These are phyloP conservation scores for Mobula birostris DNA, from an alignment of 2,113 vertebrate species.

Conservation along the genomic window DNA sequence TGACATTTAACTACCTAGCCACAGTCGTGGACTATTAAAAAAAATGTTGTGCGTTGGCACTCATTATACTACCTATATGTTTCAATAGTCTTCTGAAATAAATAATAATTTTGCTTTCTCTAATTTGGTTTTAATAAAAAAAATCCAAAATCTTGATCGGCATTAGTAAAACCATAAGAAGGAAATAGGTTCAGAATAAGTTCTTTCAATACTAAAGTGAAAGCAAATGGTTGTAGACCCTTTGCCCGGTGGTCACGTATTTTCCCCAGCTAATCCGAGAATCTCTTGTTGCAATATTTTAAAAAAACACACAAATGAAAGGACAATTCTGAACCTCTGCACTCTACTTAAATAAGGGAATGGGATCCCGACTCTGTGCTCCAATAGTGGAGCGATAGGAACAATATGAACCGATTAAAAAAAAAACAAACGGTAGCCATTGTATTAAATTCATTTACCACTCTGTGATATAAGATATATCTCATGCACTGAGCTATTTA, in stretches of 20 bases:
- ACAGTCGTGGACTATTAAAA: slow-evolving; percentile 11
- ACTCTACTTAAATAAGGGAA: not conserved
- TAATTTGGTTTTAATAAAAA: not conserved
- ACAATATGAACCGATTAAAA: not conserved
- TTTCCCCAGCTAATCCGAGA: not conserved
- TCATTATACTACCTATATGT: slow-evolving; percentile 34
- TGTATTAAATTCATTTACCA: not conserved
- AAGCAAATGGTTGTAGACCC: not conserved
- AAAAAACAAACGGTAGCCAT: not conserved
- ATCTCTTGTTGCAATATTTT: too few species aligned
- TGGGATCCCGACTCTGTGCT: not conserved
- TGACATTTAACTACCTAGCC: slow-evolving; percentile 28
- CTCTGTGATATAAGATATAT: slow-evolving; percentile 5
- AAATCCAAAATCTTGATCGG: not conserved
- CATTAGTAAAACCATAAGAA: not conserved
- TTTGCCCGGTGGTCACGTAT: too few species aligned
- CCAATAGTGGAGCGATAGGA: not conserved
- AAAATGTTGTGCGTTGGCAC: not conserved
- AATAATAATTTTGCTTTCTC: not conserved
- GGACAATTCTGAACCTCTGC: not conserved
- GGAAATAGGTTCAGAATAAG: not conserved
- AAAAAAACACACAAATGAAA: not conserved
- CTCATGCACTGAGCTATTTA: slow-evolving; percentile 29
- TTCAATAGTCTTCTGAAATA: slow-evolving; percentile 23
- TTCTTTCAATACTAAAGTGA: not conserved